Conservation (phyloP, 2,888 invertebrate genomes). For the Disparrhopalites patrizii region DNA sequence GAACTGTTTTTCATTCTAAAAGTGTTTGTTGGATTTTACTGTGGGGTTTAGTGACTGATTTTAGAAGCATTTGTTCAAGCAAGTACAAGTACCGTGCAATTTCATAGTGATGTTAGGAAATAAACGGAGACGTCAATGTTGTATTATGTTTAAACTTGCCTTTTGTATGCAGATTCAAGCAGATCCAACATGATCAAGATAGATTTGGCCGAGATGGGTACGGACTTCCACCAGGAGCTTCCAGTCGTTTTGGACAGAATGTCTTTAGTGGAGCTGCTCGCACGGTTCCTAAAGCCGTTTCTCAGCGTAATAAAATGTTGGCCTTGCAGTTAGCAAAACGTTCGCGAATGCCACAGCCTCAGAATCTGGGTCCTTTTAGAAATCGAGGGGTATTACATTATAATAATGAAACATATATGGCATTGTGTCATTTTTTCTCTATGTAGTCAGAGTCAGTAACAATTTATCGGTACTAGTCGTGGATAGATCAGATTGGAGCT, state of each 20-base stretch:
- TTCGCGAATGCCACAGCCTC: background rate
- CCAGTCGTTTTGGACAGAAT: background rate
- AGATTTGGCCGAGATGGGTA: slow-evolving; percentile 1
- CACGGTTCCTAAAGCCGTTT: background rate
- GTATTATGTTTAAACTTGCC: background rate
- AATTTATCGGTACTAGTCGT: no score
- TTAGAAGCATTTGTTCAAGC: no score
- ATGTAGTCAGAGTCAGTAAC: no score
- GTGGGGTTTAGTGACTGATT: no score
- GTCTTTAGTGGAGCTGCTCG: background rate
- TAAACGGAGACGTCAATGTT: no score
- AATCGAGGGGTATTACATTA: slow-evolving; percentile 13
- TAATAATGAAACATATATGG: no score
- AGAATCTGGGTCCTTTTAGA: background rate
- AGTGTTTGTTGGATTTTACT: background rate
- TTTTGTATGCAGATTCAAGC: slow-evolving; percentile 3
- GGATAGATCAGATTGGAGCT: no score
- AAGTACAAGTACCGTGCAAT: no score
- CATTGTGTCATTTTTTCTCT: no score
- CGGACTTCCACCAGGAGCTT: background rate
- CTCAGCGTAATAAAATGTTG: slow-evolving; percentile 2
- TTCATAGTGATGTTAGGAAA: no score
- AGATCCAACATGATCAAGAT: background rate
- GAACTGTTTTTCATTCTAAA: background rate
- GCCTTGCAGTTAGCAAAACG: slow-evolving; percentile 18